Evolutionary conservation across 92 coral and sea anemone genomes (phyloP), one percentile per base, ranked within the genome.

Genomic region (Parazoanthus swiftii): DNA sequence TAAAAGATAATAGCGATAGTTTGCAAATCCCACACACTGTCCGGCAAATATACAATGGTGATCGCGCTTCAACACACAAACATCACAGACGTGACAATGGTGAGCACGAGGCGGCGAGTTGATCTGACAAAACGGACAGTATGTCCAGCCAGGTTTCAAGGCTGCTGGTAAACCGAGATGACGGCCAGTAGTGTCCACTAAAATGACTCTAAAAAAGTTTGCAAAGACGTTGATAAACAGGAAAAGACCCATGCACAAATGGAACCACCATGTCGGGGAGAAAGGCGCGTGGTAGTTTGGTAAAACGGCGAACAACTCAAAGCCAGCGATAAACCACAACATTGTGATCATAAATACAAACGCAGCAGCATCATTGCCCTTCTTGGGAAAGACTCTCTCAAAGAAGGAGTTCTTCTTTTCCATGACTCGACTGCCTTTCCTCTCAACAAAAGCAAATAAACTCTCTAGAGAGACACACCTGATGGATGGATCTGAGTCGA

Each of bases 1-100:
- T 79, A 92, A 92, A 25, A 97, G 73, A 82, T 97, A 97, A 84
- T 95, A 97, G 43, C 99, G 98, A 92, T 97, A 97, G 86, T 97
- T 97, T n/a, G 94, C 91, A 88, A 89, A 94, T 11, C 99, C 99
- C 9, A 97, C 94, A 79, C 99, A 97, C 54, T 86, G 96, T 3
- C 99, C 99, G 38, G 97, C 99, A 68, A 97, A 97, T 35, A 97
- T 37, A 85, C 99, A 97, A 68, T 97, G 99, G 71, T 97, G 99
- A 78, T 97, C 99, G 56, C 99, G 89, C 77, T 96, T 93, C 82
- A 97, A 84, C 10, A 97, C 95, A 79, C 99, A 97, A 18, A 92
- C 93, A 71, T 97, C 90, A 65, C 99, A 97, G 21, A 93, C 92
- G 63, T 97, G 99, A 70, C 99, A 97, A 77, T 97, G 99, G 46